Conservation (phyloP, 2,888 invertebrate genomes). For the Caenorhabditis plicata region DNA sequence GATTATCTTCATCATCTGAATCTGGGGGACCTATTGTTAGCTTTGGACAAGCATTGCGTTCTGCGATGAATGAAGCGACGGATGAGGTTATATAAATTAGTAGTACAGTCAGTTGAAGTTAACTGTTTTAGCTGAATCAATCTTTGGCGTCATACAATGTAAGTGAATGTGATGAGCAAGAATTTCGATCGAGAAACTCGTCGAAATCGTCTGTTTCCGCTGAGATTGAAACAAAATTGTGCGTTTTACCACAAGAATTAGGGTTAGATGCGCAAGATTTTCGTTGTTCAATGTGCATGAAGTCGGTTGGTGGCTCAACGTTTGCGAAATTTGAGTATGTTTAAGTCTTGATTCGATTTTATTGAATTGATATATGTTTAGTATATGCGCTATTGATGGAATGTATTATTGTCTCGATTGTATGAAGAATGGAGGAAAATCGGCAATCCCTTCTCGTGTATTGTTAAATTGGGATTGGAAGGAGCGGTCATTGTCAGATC, state of each 20-base stretch:
- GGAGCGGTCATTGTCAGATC: conserved; percentile 29
- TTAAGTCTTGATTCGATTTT: conserved; percentile 1
- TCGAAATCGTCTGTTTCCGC: conserved; percentile 9
- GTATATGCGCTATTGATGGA: conserved; percentile 84
- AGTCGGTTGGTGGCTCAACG: conserved; percentile 50
- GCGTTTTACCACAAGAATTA: conserved; percentile 49
- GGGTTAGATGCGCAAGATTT: conserved; percentile 61
- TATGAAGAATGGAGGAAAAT: conserved; percentile 53
- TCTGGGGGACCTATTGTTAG: conserved; percentile 36
- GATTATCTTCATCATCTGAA: conserved; percentile 36
- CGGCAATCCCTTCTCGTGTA: conserved; percentile 55
- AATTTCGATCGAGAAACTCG: not conserved
- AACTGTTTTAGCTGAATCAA: not conserved
- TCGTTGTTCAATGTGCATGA: conserved; percentile 58
- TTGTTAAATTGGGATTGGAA: conserved; percentile 44
- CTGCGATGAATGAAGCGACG: conserved; percentile 23
- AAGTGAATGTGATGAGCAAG: not conserved
- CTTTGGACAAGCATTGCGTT: conserved; percentile 41
- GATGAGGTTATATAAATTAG: not conserved
- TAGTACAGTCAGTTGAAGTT: not conserved
- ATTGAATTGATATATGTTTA: conserved; percentile 12
- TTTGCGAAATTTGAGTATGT: conserved; percentile 50
- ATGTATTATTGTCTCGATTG: conserved; percentile 87
- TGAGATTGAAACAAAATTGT: conserved; percentile 23
- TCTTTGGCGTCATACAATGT: conserved; percentile 11